Percentiles rank a stretch among this genome's conserved stretches.
These are phyloP conservation scores for Callopanchax toddi DNA, from an alignment of 2,113 vertebrate species.

Conservation along the genomic window DNA sequence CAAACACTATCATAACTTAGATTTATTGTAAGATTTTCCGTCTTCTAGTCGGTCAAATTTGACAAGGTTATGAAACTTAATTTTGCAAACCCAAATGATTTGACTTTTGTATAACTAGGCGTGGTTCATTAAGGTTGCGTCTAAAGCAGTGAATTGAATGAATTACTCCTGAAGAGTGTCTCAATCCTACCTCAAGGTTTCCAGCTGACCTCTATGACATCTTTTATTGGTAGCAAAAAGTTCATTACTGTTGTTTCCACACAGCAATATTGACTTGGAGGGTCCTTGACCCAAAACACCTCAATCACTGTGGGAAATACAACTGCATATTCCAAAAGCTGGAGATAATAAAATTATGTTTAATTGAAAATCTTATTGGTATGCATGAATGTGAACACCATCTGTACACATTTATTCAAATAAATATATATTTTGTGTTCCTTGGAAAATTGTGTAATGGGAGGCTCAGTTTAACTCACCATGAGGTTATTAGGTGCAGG, in stretches of 20 bases:
- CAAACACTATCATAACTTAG: neutral
- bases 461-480: conserved; percentile 82
- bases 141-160: conserved; percentile 33
- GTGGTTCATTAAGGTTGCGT: conserved; percentile 34
- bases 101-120: conserved; percentile 33
- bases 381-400: conserved; percentile 44
- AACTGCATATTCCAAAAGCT: conserved; percentile 42
- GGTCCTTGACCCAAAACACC: conserved; percentile 61
- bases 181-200: conserved; percentile 63
- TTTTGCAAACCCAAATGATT: conserved; percentile 42
- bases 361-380: conserved; percentile 46
- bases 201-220: conserved; percentile 23
- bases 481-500: conserved; percentile 96
- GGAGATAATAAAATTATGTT: conserved; percentile 41
- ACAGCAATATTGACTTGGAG: conserved; percentile 32
- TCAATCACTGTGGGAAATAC: conserved; percentile 38
- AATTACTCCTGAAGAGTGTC: conserved; percentile 55
- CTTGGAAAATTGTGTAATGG: conserved; percentile 48
- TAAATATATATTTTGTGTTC: conserved; percentile 30
- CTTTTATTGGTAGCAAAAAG: conserved; percentile 51
- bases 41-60: conserved; percentile 38
- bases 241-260: conserved; percentile 52
- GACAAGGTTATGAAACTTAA: conserved; percentile 29
- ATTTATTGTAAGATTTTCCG: conserved; percentile 18
- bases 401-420: conserved; percentile 41